Evolutionary conservation across 2,113 vertebrate genomes (phyloP), one percentile per base, ranked within the genome.

Genomic region (Stomatorhinus ivindoensis): DNA sequence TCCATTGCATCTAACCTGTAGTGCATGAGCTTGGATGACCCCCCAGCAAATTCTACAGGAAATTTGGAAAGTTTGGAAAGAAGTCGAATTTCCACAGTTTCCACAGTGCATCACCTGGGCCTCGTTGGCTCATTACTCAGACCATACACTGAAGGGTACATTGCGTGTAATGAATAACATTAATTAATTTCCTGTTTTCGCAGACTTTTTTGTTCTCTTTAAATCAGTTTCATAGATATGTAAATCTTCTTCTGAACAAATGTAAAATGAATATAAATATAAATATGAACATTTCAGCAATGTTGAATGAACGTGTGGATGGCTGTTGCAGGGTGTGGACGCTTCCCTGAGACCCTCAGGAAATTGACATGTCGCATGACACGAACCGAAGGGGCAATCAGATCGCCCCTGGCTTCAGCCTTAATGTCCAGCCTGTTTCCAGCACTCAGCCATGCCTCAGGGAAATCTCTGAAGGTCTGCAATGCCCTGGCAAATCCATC

Each of bases 381-480:
- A 27, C 13, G 48, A 55, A 50, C 0, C 3, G 61, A 73, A 31
- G 65, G 61, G 47, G n/a, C 0, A 11, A 73, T 19, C 51, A 24
- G 48, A 53, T 87, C 50, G 48, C 24, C 48, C 48, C 82, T 84
- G 82, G 82, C 42, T 84, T 10, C 19, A n/a, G 82, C 44, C 82
- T 15, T 15, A 53, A 15, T 89, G 27, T 53, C 73, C 69, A 19
- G 42, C 61, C 46, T 53, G 27, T 42, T 51, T 80, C 88, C 65
- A 31, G 58, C 69, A 87, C 65, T 80, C 69, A 35, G 35, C 31
- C 47, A 42, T 47, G 19, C 88, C 90, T 76, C 87, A 89, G 91
- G 89, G 93, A 92, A 92, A 93, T 94, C 94, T 95, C 95, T 92
- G 92, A 92, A 94, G 93, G 94, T 91, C 92, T 92, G 86, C 92